Percentiles rank a stretch among this genome's conserved stretches.
These are phyloP conservation scores for Caenorhabditis brenneri DNA, from an alignment of 1,140 invertebrate genomes.

Conservation along the genomic window DNA sequence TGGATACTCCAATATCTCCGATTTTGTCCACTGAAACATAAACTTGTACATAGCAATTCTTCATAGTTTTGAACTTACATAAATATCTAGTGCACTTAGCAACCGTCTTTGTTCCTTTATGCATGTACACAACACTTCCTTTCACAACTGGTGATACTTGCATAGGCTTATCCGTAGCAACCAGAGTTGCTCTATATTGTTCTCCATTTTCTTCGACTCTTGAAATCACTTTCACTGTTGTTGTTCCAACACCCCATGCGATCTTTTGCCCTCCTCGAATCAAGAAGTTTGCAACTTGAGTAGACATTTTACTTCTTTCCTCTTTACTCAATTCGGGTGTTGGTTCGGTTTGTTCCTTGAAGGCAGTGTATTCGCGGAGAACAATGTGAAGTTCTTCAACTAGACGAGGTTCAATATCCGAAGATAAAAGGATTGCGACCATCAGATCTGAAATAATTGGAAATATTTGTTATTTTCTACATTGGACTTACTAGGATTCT, in stretches of 20 bases:
- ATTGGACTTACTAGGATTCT: conserved; percentile 58
- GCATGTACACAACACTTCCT: conserved; percentile 54
- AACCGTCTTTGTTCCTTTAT: conserved; percentile 58
- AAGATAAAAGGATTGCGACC: conserved; percentile 56
- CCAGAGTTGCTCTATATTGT: conserved; percentile 17
- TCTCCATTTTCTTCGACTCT: conserved; percentile 43
- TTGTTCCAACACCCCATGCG: conserved; percentile 48
- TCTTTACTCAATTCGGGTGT: conserved; percentile 38
- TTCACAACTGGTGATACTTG: conserved; percentile 52
- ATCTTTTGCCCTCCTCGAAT: conserved; percentile 55
- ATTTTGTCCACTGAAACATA: conserved; percentile 58
- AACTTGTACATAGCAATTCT: background rate
- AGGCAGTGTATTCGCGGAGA: conserved; percentile 40
- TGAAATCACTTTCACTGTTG: conserved; percentile 12
- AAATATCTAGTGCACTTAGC: conserved; percentile 60
- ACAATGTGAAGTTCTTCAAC: conserved; percentile 49
- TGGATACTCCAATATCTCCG: conserved; percentile 58
- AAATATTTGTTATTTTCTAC: background rate
- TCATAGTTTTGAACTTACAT: conserved; percentile 35
- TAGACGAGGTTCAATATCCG: conserved; percentile 51
- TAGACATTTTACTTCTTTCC: conserved; percentile 48
- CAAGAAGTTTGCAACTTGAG: conserved; percentile 53
- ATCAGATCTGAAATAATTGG: conserved; percentile 48
- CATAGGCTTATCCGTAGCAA: conserved; percentile 43
- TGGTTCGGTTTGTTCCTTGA: conserved; percentile 45